Base-by-base conservation (phyloP, 1,140 invertebrate genomes). In the Gryon sp. region DNA sequence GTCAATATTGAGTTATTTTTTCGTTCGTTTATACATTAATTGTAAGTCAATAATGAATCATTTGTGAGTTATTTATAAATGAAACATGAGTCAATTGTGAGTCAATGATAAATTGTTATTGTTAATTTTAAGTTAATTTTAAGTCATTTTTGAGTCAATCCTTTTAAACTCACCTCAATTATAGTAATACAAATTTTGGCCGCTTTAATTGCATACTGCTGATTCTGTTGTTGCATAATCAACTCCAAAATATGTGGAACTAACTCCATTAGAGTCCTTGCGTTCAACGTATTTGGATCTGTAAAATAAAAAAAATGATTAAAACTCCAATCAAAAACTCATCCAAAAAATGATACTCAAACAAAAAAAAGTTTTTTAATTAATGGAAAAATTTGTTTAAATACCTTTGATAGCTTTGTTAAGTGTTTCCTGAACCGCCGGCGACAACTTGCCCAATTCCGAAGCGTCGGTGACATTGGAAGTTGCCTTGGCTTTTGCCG, bases 171-270 rank as follows among this genome's bases (percentile, higher is more conserved):
- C 80, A 92, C 91, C 86, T 96, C 94, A 69, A 96, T 95, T 36
- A 96, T 95, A 41, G 92, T 92, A 57, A 96, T 92, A 82, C 95
- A 96, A 43, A 96, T 89, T 55, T 94, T 93, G 9, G 95, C 95
- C 28, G 94, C 94, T 14, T 94, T 92, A 80, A 94, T 90, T 8
- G 94, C 94, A 84, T 94, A 94, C 7, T 92, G 90, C 18, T 94
- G 92, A 28, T 93, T 90, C 19, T 94, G 92, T 19, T 93, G 93
- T 82, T 95, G 94, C 26, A 96, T 92, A 0, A 94, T 92, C 68
- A 94, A 92, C 34, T 92, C 92, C 81, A 96, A 91, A 34, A 97
- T 92, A 76, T 94, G 92, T 12, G 93, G 92, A 6, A 96, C 95
- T 12, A 96, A 88, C 83, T 96, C 94, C 95, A 97, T 96, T 20